Evolutionary conservation across 2,113 vertebrate genomes (phyloP).

Genomic region (Siniperca chuatsi): DNA sequence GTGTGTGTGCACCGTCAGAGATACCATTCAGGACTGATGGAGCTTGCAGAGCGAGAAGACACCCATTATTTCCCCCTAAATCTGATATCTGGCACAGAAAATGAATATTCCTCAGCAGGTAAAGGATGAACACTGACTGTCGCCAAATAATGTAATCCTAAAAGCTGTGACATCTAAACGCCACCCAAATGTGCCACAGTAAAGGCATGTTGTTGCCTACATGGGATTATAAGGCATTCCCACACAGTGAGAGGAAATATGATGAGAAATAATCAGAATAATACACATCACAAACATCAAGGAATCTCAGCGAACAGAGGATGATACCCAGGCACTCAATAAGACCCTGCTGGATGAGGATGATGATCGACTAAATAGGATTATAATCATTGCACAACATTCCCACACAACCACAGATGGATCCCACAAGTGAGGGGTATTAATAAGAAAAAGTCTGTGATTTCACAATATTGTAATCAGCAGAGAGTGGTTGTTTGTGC

Average conservation of each 20-base stretch:
- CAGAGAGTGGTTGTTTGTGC: constrained; percentile 20
- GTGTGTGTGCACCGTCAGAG: constrained; percentile 31
- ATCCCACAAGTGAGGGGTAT: constrained; percentile 38
- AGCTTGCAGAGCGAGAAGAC: constrained; percentile 24
- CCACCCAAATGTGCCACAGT: not conserved
- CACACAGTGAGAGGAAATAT: constrained; percentile 6
- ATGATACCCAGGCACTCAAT: not conserved
- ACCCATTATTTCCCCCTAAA: constrained; percentile 36
- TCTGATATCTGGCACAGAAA: constrained; percentile 41
- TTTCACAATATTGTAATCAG: constrained; percentile 36
- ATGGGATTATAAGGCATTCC: constrained; percentile 18
- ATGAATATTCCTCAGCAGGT: constrained; percentile 39
- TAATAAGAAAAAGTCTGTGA: constrained; percentile 40
- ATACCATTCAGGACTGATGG: constrained; percentile 40
- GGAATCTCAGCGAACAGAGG: constrained; percentile 20
- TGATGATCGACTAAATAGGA: constrained; percentile 50
- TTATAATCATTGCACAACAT: constrained; percentile 47
- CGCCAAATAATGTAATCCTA: constrained; percentile 2
- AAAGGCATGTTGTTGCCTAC: not conserved
- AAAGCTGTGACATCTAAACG: constrained; percentile 17
- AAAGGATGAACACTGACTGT: constrained; percentile 22
- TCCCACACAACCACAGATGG: constrained; percentile 41
- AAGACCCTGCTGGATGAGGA: constrained; percentile 32
- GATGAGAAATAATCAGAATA: constrained; percentile 25
- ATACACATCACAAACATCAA: constrained; percentile 30